These are phyloP conservation scores for Astur gentilis DNA, from an alignment of 2,113 vertebrate species.

Conservation along the genomic window DNA sequence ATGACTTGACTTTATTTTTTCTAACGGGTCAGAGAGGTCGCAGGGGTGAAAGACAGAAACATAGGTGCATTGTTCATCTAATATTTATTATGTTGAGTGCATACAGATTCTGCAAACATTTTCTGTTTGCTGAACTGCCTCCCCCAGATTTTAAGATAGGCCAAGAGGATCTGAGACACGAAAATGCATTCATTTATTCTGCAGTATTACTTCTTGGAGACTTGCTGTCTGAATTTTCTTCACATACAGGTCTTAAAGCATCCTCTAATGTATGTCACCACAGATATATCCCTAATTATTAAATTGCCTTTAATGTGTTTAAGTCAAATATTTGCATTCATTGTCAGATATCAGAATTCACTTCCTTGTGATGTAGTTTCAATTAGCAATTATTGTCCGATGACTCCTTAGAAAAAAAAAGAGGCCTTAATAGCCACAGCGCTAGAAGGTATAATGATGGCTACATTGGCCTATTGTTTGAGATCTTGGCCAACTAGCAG, in stretches of 20 bases:
- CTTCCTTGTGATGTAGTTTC: slow-evolving; percentile 22
- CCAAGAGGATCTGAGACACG: not conserved
- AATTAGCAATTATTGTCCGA: slow-evolving; percentile 21
- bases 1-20: slow-evolving; percentile 48
- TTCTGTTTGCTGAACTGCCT: not conserved
- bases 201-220: not conserved
- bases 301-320: slow-evolving; percentile 15
- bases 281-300: not conserved
- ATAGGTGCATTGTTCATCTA: slow-evolving; percentile 1
- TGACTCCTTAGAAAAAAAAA: slow-evolving; percentile 12
- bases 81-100: slow-evolving; percentile 10
- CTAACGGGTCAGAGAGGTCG: not conserved
- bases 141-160: not conserved
- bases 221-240: not conserved
- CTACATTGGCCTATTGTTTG: slow-evolving; percentile 3
- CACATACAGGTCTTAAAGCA: not conserved
- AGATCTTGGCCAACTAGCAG: slow-evolving; percentile 3
- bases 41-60: not conserved
- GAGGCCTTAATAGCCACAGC: not conserved
- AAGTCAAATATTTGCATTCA: slow-evolving; percentile 15
- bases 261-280: not conserved
- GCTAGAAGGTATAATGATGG: slow-evolving; percentile 11
- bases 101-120: not conserved
- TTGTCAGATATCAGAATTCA: slow-evolving; percentile 1
- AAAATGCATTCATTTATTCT: not conserved